Base-by-base conservation (phyloP, 1,140 invertebrate species). In the Drosophila willistoni region DNA sequence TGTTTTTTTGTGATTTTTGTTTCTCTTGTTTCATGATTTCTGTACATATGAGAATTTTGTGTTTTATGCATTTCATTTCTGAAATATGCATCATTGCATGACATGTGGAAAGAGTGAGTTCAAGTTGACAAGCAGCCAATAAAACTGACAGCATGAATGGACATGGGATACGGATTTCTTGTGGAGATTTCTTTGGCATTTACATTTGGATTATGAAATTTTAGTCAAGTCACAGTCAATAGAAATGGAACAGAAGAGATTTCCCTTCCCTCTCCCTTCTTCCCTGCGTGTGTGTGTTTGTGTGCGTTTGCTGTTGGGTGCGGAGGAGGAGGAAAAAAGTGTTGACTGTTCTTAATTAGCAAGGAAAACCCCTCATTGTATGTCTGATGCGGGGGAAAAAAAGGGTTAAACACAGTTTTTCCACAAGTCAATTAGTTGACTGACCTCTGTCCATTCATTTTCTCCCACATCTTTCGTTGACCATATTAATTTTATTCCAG, bases 81-180 rank as follows among this genome's bases (percentile, higher is more conserved):
- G 55, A 79, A 72, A 76, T 68, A 64, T 70, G 82, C 83, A 87
- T 67, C 83, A 85, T 76, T 71, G 87, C 79, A 90, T 90, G 86
- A 90, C 86, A 90, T 78, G 79, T 71, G 83, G 64, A 87, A 77
- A 81, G 80, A 90, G 77, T 87, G 80, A 90, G 77, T 90, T 81
- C 65, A 71, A 72, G 87, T 90, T 86, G 87, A 90, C 87, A 87
- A 83, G 68, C 64, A 75, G 80, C 83, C 81, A 90, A 83, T 87
- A 82, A 76, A 87, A 87, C 87, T 90, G 86, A 90, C 87, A 90
- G 83, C 81, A 80, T 81, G 90, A 90, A 90, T 86, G 82, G 87
- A 76, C 73, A 76, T 69, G 60, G 65, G 73, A 64, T 61, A 74
- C 76, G 73, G 73, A 51, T 47, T 59, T 56, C 44, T 51, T 22